Percentiles rank a stretch among this genome's conserved stretches.
phyloP scores from a whole-genome alignment of 2,888 invertebrate species.

The Pristionchus entomophagus region DNA sequence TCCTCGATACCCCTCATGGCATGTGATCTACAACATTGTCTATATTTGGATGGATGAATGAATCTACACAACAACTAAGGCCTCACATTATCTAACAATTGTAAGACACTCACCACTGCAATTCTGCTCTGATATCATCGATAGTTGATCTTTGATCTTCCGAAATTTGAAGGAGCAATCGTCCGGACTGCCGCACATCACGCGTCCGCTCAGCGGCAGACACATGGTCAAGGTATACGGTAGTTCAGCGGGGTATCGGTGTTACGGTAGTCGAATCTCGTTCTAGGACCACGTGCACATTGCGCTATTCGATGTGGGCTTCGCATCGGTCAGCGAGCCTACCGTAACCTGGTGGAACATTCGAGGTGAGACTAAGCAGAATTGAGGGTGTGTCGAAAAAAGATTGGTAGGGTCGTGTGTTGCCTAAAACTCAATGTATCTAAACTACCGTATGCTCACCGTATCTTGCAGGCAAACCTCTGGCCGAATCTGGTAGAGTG shows the following conservation, averaged over 20 bases:
- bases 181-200: not conserved
- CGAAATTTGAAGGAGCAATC: conserved; percentile 44
- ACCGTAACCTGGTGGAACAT: conserved; percentile 48
- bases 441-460: not conserved
- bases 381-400: not conserved
- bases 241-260: not conserved
- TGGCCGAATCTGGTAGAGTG: conserved; percentile 42
- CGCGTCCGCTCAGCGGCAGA: conserved; percentile 24
- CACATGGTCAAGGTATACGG: conserved; percentile 42
- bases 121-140: too few relatives aligned
- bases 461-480: not conserved
- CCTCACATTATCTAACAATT: too few relatives aligned
- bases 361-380: conserved; percentile 4
- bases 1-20: too few relatives aligned
- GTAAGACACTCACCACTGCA: too few relatives aligned
- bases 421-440: not conserved
- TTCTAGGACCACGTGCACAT: conserved; percentile 46
- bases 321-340: conserved; percentile 23
- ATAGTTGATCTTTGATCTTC: not conserved
- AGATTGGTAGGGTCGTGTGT: not conserved
- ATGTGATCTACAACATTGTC: too few relatives aligned
- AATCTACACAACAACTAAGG: too few relatives aligned
- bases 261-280: not conserved
- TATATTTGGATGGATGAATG: not conserved
- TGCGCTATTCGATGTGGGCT: conserved; percentile 44